Evolutionary conservation across 1,140 invertebrate genomes (phyloP), one percentile per base, ranked within the genome.

Genomic region (Tachypleus tridentatus): DNA sequence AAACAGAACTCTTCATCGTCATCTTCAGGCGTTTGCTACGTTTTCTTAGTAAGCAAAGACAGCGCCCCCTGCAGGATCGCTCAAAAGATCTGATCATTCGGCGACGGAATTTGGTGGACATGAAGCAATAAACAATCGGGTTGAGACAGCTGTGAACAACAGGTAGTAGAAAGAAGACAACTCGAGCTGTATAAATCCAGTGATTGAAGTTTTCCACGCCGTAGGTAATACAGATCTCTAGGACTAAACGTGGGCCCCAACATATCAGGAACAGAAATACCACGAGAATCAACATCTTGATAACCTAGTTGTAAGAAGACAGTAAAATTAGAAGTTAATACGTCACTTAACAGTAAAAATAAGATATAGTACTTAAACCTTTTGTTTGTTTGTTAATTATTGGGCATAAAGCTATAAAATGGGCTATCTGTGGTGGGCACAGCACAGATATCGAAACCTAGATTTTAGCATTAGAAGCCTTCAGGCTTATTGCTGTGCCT

Each of bases 51-150:
- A 5, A 51, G 29, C 7, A 49, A 47, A 8, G 58, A 3, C 47
- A 56, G 4, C n/a, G n/a, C 10, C 10, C 62, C 5, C 47, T n/a
- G n/a, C 67, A 70, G 6, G 65, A 57, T 3, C 66, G 53, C 8
- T 63, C 69, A 4, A 77, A 49, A 67, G 72, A 62, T 3, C 72
- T 69, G 60, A 70, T 67, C 70, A 80, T 74, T 51, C 77, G 75
- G 4, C 73, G 66, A 3, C 79, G 70, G 67, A 82, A 82, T 61
- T 79, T 80, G 64, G 75, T 77, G 4, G 80, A 81, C 80, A 81
- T 81, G 70, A 81, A 79, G n/a, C 77, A 77, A 68, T 82, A 82
- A 65, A 82, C 78, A 65, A 82, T 70, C 5, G 80, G 80, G 72
- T 82, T 82, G 54, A 80, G 70, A 70, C 77, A 79, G 58, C 72